Base-by-base conservation (phyloP, 2,113 vertebrate species). In the Phycodurus eques region DNA sequence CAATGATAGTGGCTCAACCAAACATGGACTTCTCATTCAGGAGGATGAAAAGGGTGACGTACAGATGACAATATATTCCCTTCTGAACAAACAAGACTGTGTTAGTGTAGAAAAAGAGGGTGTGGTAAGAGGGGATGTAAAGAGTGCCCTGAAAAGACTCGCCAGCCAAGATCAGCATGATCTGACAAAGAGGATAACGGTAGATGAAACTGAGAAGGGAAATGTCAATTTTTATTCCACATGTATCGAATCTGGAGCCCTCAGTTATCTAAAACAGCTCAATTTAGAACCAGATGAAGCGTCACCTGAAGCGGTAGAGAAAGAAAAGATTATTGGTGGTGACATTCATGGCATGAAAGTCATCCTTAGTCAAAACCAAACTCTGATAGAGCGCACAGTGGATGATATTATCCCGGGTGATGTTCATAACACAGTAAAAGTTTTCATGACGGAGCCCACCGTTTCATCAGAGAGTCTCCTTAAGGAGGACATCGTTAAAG, bases 41-140 rank as follows among this genome's bases (percentile, higher is more conserved):
- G 96, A 98, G 75, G 94, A 94, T 65, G 96, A 98, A 88, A 95
- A 90, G 82, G 96, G 96, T n/a, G 94, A 96, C 65, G 88, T 96
- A 70, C 94, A 90, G 69, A 96, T 98, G 96, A 96, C 95, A 47
- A 87, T 97, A 67, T 98, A 98, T 82, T 95, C 95, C 67, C 94
- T 98, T 74, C 92, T 98, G 75, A 94, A 97, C 80, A 90, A 95
- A 88, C 85, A 92, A 56, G 80, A 93, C 31, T 71, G 84, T 54
- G 65, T 83, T 44, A 75, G 56, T 73, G 51, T 86, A 66, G 85
- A 94, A 75, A 94, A 88, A 76, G 93, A 94, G 80, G 91, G 94
- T 68, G 81, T 96, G 33, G 77, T 95, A 68, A 88, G 89, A 68
- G 95, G 95, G 5, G 92, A 98, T 81, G 91, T 98, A 56, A 94